Percentiles rank a stretch among this genome's conserved stretches.
Evolutionary conservation across 2,113 vertebrate species (phyloP).

Genomic region (Albula glossodonta): DNA sequence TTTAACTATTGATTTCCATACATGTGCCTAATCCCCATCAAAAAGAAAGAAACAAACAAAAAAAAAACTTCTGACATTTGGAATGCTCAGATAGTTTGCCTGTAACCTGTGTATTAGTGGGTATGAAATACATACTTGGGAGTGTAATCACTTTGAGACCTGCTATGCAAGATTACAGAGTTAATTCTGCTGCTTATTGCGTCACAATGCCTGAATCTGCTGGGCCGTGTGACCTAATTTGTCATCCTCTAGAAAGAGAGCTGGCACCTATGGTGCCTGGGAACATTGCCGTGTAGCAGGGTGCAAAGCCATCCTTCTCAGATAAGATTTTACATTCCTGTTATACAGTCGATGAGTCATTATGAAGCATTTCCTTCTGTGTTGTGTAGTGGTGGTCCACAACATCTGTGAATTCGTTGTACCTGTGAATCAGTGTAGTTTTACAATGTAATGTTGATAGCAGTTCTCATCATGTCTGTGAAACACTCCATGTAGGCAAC

Average conservation of each 20-base stretch:
- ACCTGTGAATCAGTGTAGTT: too few species aligned
- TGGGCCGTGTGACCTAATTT: constrained; percentile 15
- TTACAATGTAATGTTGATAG: too few species aligned
- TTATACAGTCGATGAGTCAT: too few species aligned
- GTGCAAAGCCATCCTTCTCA: too few species aligned
- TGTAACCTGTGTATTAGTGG: neutral
- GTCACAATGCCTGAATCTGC: constrained; percentile 18
- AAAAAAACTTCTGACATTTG: neutral
- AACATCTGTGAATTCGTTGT: too few species aligned
- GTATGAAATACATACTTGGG: neutral
- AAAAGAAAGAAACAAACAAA: neutral
- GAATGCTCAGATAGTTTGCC: neutral
- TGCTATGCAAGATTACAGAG: constrained; percentile 26
- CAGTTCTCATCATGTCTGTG: too few species aligned
- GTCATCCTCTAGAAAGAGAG: neutral
- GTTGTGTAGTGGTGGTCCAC: too few species aligned
- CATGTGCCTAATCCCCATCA: too few species aligned
- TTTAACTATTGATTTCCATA: neutral
- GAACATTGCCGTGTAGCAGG: neutral
- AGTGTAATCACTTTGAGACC: constrained; percentile 18
- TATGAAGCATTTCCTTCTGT: too few species aligned
- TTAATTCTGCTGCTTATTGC: constrained; percentile 28
- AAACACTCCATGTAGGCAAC: too few species aligned
- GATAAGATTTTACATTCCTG: too few species aligned
- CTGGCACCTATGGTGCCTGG: neutral